A percentile compares a stretch with the other conserved stretches of the same genome.
Evolutionary conservation across 2,888 invertebrate genomes (phyloP).

Genomic region (Plemyria rubiginata): DNA sequence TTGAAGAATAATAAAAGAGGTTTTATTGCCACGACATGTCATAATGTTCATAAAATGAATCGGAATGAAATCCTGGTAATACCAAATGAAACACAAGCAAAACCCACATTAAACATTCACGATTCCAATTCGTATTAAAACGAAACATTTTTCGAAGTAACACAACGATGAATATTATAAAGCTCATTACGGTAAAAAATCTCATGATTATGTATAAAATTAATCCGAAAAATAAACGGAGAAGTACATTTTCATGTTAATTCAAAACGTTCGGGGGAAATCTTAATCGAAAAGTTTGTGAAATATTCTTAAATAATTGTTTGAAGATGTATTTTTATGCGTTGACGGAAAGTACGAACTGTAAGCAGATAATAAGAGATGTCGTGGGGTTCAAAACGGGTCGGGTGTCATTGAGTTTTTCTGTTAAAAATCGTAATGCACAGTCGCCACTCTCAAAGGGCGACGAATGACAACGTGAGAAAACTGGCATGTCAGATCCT

Average conservation of each 20-base stretch:
- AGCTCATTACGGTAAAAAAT: slow-evolving; percentile 49
- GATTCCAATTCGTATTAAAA: slow-evolving; percentile 33
- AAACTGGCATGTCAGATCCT: too few species aligned
- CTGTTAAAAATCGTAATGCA: too few species aligned
- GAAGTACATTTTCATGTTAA: slow-evolving; percentile 63
- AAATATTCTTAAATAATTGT: slow-evolving; percentile 25
- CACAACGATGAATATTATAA: slow-evolving; percentile 49
- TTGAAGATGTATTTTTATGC: neutral
- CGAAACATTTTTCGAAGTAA: slow-evolving; percentile 29
- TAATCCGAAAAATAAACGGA: slow-evolving; percentile 56
- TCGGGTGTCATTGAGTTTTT: too few species aligned
- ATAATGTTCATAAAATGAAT: neutral
- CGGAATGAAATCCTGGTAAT: neutral
- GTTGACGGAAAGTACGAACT: neutral
- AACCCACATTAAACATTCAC: slow-evolving; percentile 31
- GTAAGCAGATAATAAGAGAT: neutral
- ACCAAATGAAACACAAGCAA: slow-evolving; percentile 24
- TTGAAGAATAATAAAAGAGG: too few species aligned
- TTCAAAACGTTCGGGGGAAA: slow-evolving; percentile 52
- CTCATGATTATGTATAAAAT: slow-evolving; percentile 54
- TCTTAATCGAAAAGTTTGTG: slow-evolving; percentile 61
- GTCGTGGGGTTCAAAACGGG: too few species aligned
- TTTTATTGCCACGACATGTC: too few species aligned
- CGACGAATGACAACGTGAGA: too few species aligned
- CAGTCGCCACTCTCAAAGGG: too few species aligned